phyloP scores from a whole-genome alignment of 2,797 vertebrate species.

The Leptatherina wallacei region DNA sequence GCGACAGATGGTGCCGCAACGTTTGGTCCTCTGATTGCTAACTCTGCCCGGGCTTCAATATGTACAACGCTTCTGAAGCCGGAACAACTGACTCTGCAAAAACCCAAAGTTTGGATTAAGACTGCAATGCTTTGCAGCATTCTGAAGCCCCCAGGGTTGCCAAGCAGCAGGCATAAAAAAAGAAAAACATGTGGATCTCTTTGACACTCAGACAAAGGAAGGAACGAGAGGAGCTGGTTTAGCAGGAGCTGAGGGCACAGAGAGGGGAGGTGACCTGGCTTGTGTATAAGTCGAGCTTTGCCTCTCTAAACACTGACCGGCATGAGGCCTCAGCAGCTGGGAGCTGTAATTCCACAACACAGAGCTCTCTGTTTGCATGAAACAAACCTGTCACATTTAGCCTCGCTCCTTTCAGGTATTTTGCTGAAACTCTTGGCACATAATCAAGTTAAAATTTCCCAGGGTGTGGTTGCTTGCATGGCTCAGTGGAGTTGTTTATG shows the following conservation, averaged over 20 bases:
- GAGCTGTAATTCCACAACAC: conserved; percentile 18
- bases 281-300: conserved; percentile 40
- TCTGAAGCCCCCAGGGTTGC: conserved; percentile 65
- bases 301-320: conserved; percentile 46
- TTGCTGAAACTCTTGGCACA: not conserved
- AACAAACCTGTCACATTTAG: not conserved
- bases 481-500: conserved; percentile 28
- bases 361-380: not conserved
- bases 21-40: conserved; percentile 22
- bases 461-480: conserved; percentile 22
- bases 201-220: conserved; percentile 65
- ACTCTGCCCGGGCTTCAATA: conserved; percentile 28
- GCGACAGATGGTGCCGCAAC: conserved; percentile 40
- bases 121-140: conserved; percentile 54
- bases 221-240: conserved; percentile 66
- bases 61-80: conserved; percentile 30
- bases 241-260: conserved; percentile 41
- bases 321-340: conserved; percentile 15
- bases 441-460: conserved; percentile 38
- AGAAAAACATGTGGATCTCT: conserved; percentile 60
- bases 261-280: conserved; percentile 31
- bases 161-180: conserved; percentile 64
- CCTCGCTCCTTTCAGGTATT: not conserved
- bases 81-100: conserved; percentile 70
- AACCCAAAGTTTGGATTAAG: conserved; percentile 68